A percentile compares a stretch with the other conserved stretches of the same genome.
Evolutionary conservation across 2,797 vertebrate genomes (phyloP).

Genomic region (Clarias laeviceps): DNA sequence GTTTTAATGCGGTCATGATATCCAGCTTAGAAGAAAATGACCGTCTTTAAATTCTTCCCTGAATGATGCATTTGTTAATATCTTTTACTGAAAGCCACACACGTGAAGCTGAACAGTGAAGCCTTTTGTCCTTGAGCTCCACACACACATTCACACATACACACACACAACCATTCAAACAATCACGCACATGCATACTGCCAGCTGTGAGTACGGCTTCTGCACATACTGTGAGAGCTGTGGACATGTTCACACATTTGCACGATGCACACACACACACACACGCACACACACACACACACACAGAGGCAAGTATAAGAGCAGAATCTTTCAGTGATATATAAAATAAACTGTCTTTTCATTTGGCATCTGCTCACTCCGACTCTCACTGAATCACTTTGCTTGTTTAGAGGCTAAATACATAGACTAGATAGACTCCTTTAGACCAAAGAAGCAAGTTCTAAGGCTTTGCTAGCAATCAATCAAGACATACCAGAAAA

Average conservation of each 20-base stretch:
- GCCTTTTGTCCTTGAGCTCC: conserved; percentile 36
- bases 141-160: conserved; percentile 7
- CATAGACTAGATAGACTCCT: not conserved
- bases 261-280: conserved; percentile 14
- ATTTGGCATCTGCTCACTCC: not conserved
- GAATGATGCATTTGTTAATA: conserved; percentile 19
- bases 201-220: conserved; percentile 39
- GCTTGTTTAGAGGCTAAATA: conserved; percentile 17
- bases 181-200: conserved; percentile 43
- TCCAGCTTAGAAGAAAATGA: not conserved
- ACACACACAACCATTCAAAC: conserved; percentile 5
- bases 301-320: conserved; percentile 26
- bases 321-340: not conserved
- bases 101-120: conserved; percentile 14
- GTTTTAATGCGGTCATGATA: not conserved
- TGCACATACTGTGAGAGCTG: conserved; percentile 24
- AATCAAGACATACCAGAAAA: not conserved
- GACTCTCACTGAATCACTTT: conserved; percentile 22
- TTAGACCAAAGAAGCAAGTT: not conserved
- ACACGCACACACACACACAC: conserved; percentile 26
- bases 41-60: not conserved
- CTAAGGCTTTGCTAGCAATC: not conserved
- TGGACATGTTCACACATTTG: conserved; percentile 43
- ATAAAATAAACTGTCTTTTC: conserved; percentile 22
- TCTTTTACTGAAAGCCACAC: conserved; percentile 26